Base-by-base conservation (phyloP, 2,113 vertebrate species). In the Rhynchomys soricoides region DNA sequence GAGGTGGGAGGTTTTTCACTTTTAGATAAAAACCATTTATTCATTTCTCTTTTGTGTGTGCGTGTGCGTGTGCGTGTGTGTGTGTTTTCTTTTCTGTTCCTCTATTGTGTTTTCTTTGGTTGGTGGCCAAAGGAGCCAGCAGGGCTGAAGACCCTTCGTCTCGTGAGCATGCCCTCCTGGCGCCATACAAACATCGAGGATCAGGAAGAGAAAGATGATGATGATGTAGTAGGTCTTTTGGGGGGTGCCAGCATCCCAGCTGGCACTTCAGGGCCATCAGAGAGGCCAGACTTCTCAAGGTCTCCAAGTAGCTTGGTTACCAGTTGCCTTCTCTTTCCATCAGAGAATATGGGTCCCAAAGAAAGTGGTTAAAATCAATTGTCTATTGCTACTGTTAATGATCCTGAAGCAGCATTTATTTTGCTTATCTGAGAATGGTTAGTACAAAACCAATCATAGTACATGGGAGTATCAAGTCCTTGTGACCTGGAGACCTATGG, bases 181-280 rank as follows among this genome's bases (percentile, higher is more conserved):
- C 98, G 98, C 96, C 98, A 97, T 71, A 87, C 97, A 24, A 97
- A 98, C 98, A 98, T 97, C 62, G 98, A 98, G 57, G 99, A 99
- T 93, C 97, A 94, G 89, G 98, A 99, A 96, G 98, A 99, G 97
- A 98, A 98, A 98, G 99, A 99, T 98, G 99, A 98, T 97, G 98
- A 98, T 98, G 98, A 98, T 97, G 98, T 98, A 98, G 99, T 99
- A 99, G 98, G 99, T 99, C 73, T 96, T 82, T 93, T 94, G 0
- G 22, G 95, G 95, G 0, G 0, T 92, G 68, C 91, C 78, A 0
- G 16, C 19, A 2, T 66, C 74, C 57, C 4, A 94, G 89, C 83
- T 2, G 96, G 96, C 96, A 37, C 97, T 48, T 95, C 89, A 90
- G 95, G 93, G 97, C 97, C 79, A 4, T 48, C 96, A 93, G 98